Evolutionary conservation across 2,888 invertebrate species (phyloP).

Genomic region (Lasiommata megera): DNA sequence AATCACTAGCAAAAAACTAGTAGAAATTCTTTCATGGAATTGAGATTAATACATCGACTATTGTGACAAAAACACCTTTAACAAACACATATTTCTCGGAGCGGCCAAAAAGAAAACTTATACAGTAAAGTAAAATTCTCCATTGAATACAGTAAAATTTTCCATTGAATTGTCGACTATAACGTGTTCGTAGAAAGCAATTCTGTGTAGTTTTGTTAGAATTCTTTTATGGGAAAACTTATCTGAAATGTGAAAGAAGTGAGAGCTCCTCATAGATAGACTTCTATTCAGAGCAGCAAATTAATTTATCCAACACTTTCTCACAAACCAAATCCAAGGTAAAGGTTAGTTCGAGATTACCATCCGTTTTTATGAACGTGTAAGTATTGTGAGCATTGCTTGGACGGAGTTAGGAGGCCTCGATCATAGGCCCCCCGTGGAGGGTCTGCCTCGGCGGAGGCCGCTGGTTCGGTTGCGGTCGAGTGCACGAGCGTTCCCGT

Average conservation of each 20-base stretch:
- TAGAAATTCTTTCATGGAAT: too few relatives aligned
- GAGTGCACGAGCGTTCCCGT: too few relatives aligned
- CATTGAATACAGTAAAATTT: background rate
- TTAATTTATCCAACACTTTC: background rate
- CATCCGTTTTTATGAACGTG: too few relatives aligned
- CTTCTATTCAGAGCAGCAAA: background rate
- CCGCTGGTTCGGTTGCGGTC: too few relatives aligned
- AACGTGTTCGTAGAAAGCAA: constrained; percentile 5
- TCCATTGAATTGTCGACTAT: background rate
- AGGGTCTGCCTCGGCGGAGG: too few relatives aligned
- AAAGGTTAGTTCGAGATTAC: too few relatives aligned
- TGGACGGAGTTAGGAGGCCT: too few relatives aligned
- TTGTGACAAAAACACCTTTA: background rate
- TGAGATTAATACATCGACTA: too few relatives aligned
- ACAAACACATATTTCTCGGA: background rate
- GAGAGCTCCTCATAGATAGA: background rate
- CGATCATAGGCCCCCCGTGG: too few relatives aligned
- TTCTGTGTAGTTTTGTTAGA: constrained; percentile 9
- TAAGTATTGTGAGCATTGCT: too few relatives aligned
- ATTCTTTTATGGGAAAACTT: constrained; percentile 5
- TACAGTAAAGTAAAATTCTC: background rate
- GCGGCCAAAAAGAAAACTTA: background rate
- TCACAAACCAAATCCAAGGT: too few relatives aligned
- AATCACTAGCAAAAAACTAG: too few relatives aligned
- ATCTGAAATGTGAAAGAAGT: constrained; percentile 6